A percentile compares a stretch with the other conserved stretches of the same genome.
phyloP scores from a whole-genome alignment of 2,888 invertebrate species.

The Listrodromus nycthemerus region DNA sequence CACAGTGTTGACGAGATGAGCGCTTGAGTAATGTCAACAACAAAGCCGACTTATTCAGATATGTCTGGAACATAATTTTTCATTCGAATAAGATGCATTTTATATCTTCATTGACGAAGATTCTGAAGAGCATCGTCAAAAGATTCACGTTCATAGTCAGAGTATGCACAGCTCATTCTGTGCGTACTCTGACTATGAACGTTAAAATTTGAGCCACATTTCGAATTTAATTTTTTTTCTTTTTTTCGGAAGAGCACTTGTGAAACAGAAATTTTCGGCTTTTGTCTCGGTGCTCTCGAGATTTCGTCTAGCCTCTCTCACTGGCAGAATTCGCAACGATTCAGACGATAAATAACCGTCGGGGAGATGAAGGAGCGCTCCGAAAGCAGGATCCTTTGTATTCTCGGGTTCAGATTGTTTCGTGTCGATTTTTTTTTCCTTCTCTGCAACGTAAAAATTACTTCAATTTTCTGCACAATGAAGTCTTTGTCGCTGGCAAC shows the following conservation, averaged over 20 bases:
- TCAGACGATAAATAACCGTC: slow-evolving; percentile 49
- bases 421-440: slow-evolving; percentile 36
- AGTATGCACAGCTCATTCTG: too few species aligned
- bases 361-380: slow-evolving; percentile 27
- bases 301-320: not conserved
- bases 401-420: slow-evolving; percentile 54
- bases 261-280: not conserved
- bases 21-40: not conserved
- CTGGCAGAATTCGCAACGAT: not conserved
- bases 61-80: not conserved
- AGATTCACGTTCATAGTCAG: too few species aligned
- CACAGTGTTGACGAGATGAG: not conserved
- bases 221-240: not conserved
- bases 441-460: slow-evolving; percentile 69
- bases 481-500: slow-evolving; percentile 65
- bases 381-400: not conserved
- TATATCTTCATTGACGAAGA: not conserved
- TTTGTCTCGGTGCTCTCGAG: not conserved
- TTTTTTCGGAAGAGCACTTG: not conserved
- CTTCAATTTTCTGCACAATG: slow-evolving; percentile 73
- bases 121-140: not conserved
- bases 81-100: not conserved
- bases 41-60: not conserved
- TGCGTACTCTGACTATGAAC: too few species aligned
- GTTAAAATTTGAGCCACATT: not conserved